Percentiles rank a stretch among this genome's conserved stretches.
These are phyloP conservation scores for Pachydiplax longipennis DNA, from an alignment of 2,888 invertebrate genomes.

Conservation along the genomic window DNA sequence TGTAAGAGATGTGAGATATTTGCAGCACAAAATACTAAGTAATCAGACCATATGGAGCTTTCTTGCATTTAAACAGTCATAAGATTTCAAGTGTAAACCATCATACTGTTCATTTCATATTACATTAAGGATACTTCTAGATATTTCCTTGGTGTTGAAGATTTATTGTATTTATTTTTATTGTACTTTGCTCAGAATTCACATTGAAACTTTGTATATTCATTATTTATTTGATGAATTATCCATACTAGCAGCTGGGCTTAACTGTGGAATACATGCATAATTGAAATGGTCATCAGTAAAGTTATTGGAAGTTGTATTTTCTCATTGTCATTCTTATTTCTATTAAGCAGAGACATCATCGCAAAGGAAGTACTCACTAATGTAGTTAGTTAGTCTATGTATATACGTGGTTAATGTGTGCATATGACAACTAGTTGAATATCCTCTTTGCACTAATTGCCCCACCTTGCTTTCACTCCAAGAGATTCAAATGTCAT, in stretches of 20 bases:
- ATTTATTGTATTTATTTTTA: not conserved
- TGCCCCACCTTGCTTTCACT: conserved; percentile 1
- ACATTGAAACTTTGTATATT: not conserved
- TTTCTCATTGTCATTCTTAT: not conserved
- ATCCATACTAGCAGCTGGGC: not conserved
- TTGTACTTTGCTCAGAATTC: not conserved
- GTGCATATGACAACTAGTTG: conserved; percentile 14
- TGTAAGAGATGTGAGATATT: too few species aligned
- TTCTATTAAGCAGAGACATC: not conserved
- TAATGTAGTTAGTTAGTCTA: not conserved
- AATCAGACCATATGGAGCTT: too few species aligned
- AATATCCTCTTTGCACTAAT: conserved; percentile 25
- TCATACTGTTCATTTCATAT: too few species aligned
- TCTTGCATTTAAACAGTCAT: too few species aligned
- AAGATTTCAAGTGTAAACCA: too few species aligned
- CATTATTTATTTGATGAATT: not conserved
- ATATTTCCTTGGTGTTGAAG: too few species aligned
- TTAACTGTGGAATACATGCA: not conserved
- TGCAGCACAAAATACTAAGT: too few species aligned
- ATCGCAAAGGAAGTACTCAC: conserved; percentile 6
- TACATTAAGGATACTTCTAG: too few species aligned
- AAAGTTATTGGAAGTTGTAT: not conserved
- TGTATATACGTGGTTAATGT: conserved; percentile 34
- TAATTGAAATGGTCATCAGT: not conserved
- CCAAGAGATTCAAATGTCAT: conserved; percentile 5